These are phyloP conservation scores for Acropternis orthonyx DNA, from an alignment of 2,797 vertebrate species.

Conservation along the genomic window DNA sequence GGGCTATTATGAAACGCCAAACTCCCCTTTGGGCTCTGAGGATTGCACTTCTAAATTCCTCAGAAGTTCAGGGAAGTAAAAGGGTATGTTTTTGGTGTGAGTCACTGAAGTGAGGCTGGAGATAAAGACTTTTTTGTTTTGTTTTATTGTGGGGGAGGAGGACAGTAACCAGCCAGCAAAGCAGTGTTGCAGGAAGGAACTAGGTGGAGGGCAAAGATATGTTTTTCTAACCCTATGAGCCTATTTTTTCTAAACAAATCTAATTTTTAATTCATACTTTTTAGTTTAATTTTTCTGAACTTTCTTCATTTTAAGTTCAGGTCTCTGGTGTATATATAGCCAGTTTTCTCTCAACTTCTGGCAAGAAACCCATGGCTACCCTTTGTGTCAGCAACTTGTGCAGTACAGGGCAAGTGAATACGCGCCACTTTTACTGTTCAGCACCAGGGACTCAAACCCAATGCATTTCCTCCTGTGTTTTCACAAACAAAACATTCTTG, in stretches of 20 bases:
- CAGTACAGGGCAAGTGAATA: not conserved
- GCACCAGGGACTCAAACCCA: not conserved
- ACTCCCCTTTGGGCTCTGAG: constrained; percentile 54
- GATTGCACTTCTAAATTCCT: constrained; percentile 51
- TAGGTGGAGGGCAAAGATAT: not conserved
- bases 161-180: not conserved
- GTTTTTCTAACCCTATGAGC: not conserved
- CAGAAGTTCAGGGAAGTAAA: constrained; percentile 67
- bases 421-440: not conserved
- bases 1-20: constrained; percentile 56
- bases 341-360: not conserved
- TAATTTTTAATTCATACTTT: not conserved
- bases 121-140: constrained; percentile 56
- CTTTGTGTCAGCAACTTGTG: not conserved
- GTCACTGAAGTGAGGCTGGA: constrained; percentile 34
- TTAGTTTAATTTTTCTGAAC: not conserved
- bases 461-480: not conserved
- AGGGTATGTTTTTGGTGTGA: constrained; percentile 61
- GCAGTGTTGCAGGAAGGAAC: not conserved
- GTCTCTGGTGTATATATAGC: not conserved
- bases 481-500: not conserved
- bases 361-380: not conserved
- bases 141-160: constrained; percentile 14
- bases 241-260: not conserved
- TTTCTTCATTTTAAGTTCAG: not conserved